Evolutionary conservation across 2,888 invertebrate species (phyloP), one percentile per base, ranked within the genome.

Genomic region (Ypsolopha scabrella): DNA sequence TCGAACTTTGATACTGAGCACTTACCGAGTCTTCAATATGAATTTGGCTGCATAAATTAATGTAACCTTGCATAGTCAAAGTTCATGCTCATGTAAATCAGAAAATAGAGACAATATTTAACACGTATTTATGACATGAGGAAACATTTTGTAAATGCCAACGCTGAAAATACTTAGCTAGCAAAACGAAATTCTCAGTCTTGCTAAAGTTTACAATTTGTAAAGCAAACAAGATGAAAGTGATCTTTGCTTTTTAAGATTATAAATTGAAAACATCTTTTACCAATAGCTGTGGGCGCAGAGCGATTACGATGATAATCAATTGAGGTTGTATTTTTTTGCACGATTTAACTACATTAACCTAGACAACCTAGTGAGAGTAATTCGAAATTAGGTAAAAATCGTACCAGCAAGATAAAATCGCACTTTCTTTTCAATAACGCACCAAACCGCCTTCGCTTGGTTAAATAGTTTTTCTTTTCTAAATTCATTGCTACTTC

Each of bases 341-440:
- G 49, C 49, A 49, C 49, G 49, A 49, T 49, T 49, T 33, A 7
- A 49, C 49, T 41, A 11, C 33, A 49, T 14, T 49, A 33, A 49
- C 49, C 49, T 11, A 49, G 24, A 24, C 4, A 24, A 4, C 24
- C 35, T 33, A 24, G 41, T 48, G 11, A 48, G 7, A 24, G 7
- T 43, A 24, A 24, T 24, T 24, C 24, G 24, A 24, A 24, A 24
- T 38, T 38, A n/a, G 8, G 38, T 38, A 38, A 38, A 38, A 8
- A 8, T 38, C 2, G 8, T 38, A 38, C 38, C n/a, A 10, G 38
- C 38, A n/a, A 2, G 38, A 38, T 38, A 38, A 38, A 38, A 38
- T 38, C 38, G 8, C 9, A 38, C 38, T n/a, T 46, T 46, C 46
- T 35, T 46, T 46, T n/a, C 46, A 46, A 46, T 35, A 34, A 34